Evolutionary conservation across 23 tunicate species (phyloP).

Genomic region (Trididemnum nubilum): DNA sequence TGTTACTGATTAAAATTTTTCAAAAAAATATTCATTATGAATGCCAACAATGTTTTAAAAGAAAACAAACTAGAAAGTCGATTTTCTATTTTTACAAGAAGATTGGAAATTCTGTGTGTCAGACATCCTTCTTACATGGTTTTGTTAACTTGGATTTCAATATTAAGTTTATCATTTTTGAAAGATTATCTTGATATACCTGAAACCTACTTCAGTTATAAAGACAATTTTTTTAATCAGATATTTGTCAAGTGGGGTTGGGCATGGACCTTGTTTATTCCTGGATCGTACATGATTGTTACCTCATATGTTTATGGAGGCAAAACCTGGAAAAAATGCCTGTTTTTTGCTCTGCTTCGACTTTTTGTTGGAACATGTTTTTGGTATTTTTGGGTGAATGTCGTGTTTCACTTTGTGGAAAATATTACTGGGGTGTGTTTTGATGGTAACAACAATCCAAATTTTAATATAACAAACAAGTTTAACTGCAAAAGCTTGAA

Average conservation of each 20-base stretch:
- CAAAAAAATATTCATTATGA: too few relatives aligned
- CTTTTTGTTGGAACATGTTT: slow-evolving; percentile 47
- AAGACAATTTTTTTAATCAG: slow-evolving; percentile 53
- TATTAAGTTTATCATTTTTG: slow-evolving; percentile 9
- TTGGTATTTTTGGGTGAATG: slow-evolving; percentile 82
- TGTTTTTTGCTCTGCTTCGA: slow-evolving; percentile 18
- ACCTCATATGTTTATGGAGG: slow-evolving; percentile 73
- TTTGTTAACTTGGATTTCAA: slow-evolving; percentile 7
- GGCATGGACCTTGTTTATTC: slow-evolving; percentile 66
- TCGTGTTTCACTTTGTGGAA: slow-evolving; percentile 67
- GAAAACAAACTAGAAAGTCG: too few relatives aligned
- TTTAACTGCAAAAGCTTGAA: slow-evolving; percentile 37
- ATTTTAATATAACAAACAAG: slow-evolving; percentile 38
- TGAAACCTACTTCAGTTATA: slow-evolving; percentile 38
- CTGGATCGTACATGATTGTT: slow-evolving; percentile 58
- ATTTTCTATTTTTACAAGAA: too few relatives aligned
- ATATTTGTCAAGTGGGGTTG: slow-evolving; percentile 73
- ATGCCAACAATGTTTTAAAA: too few relatives aligned
- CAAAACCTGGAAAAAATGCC: slow-evolving; percentile 55
- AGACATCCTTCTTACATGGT: slow-evolving; percentile 19
- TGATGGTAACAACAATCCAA: slow-evolving; percentile 13
- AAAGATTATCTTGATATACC: slow-evolving; percentile 38
- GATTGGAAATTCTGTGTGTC: too few relatives aligned
- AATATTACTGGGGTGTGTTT: slow-evolving; percentile 67
- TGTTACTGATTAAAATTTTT: too few relatives aligned